phyloP scores from a whole-genome alignment of 2,888 invertebrate species.

The Drosophila engyochracea region DNA sequence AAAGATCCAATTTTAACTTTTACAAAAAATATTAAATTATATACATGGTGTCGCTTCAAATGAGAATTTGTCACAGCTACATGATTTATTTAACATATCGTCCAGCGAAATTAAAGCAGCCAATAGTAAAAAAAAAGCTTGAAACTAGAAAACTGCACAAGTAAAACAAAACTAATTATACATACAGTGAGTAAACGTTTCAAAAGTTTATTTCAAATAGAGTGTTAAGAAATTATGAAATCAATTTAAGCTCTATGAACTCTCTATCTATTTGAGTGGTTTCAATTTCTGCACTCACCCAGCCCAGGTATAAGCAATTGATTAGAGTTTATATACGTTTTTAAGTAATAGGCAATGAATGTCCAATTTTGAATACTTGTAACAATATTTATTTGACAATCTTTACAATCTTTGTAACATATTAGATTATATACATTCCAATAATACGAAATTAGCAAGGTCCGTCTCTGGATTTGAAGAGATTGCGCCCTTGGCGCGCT shows the following conservation, averaged over 20 bases:
- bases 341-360: constrained; percentile 14
- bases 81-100: background rate
- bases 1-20: background rate
- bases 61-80: background rate
- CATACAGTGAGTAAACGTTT: background rate
- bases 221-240: background rate
- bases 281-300: background rate
- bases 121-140: background rate
- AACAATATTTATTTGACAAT: constrained; percentile 25
- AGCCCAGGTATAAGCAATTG: constrained; percentile 19
- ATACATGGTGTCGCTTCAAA: background rate
- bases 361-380: constrained; percentile 10
- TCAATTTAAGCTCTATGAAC: background rate
- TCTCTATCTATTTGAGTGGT: background rate
- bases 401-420: constrained; percentile 2
- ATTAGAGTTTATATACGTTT: constrained; percentile 17
- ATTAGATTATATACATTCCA: background rate
- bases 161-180: background rate
- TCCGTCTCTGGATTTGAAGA: constrained; percentile 50
- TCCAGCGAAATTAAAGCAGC: background rate
- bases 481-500: constrained; percentile 45
- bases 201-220: too few species aligned
- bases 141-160: background rate
- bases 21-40: background rate
- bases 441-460: constrained; percentile 30